Conservation (phyloP, 2,113 vertebrate species). For the Ramphastos sulfuratus region DNA sequence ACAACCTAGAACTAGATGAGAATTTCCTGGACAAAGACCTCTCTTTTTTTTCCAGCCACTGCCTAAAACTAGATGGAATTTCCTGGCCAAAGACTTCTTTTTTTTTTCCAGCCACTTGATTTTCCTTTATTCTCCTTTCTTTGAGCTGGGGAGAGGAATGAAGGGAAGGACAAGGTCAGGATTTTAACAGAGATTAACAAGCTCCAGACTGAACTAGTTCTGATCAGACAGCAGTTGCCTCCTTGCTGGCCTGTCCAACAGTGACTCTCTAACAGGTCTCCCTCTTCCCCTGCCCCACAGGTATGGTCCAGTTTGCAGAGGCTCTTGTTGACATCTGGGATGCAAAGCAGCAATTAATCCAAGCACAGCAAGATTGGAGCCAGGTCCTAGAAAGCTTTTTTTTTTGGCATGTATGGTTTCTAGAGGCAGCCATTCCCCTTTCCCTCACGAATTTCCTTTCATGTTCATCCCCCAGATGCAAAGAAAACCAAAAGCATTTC, state of each 20-base stretch:
- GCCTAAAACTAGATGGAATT: too few relatives aligned
- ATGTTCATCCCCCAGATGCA: neutral
- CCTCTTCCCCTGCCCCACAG: neutral
- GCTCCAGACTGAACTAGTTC: neutral
- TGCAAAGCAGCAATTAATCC: neutral
- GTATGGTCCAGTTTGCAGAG: neutral
- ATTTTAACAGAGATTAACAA: neutral
- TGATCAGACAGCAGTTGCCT: neutral
- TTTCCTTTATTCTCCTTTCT: neutral
- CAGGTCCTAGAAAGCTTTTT: conserved; percentile 19
- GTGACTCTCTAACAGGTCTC: neutral
- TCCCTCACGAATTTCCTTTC: neutral
- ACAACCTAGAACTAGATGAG: neutral
- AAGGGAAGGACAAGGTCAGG: too few relatives aligned
- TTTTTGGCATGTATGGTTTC: neutral
- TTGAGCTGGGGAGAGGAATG: neutral
- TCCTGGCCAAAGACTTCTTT: too few relatives aligned
- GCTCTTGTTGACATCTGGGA: neutral
- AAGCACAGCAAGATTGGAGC: neutral
- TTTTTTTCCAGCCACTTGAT: neutral
- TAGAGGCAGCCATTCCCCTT: neutral
- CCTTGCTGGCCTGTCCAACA: neutral
- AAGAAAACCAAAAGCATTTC: neutral
- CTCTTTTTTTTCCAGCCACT: too few relatives aligned
- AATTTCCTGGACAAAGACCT: neutral